phyloP scores from a whole-genome alignment of 2,888 invertebrate species.

The Cataglyphis cursor region DNA sequence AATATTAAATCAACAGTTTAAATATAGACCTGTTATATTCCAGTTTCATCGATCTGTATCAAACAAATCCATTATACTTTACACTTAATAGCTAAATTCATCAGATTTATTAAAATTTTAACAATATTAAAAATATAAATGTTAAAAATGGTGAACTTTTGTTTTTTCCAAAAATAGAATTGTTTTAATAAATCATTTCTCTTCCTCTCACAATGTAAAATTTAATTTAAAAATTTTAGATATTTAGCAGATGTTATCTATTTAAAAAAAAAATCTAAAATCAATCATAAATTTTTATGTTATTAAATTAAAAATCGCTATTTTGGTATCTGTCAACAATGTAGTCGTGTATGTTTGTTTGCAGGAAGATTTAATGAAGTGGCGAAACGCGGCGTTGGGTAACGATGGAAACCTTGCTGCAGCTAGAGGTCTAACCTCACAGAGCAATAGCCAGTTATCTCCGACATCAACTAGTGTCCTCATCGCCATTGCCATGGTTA shows the following conservation, averaged over 20 bases:
- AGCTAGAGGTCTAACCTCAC: slow-evolving; percentile 78
- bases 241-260: not conserved
- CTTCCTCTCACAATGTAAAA: not conserved
- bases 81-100: not conserved
- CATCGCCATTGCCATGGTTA: slow-evolving; percentile 82
- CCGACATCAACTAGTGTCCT: slow-evolving; percentile 78
- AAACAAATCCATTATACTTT: not conserved
- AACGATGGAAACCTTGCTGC: slow-evolving; percentile 79
- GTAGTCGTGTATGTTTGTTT: slow-evolving; percentile 33
- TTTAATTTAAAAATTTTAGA: not conserved
- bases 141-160: not conserved
- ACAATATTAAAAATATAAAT: not conserved
- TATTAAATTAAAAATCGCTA: not conserved
- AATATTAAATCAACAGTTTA: not conserved
- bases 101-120: not conserved
- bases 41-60: not conserved
- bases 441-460: slow-evolving; percentile 72
- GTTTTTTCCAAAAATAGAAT: not conserved
- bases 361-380: slow-evolving; percentile 84
- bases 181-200: not conserved
- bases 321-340: not conserved
- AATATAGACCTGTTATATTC: not conserved
- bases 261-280: not conserved
- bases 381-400: slow-evolving; percentile 81
- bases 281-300: not conserved